Conservation (phyloP, 1,140 invertebrate genomes). For the Sarcophaga bullata region DNA sequence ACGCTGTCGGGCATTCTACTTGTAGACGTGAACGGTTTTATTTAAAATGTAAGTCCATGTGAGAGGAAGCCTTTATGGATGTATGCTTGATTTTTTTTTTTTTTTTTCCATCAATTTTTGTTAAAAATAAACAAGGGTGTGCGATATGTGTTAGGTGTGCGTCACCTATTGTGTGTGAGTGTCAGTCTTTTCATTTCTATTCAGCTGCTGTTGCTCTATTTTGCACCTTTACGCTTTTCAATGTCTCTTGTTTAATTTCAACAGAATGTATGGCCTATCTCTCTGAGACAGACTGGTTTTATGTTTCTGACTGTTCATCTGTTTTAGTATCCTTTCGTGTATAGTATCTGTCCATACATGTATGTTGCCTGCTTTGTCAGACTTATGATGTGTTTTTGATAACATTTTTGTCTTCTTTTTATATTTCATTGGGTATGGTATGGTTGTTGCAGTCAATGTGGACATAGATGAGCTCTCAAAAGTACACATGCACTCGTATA, state of each 20-base stretch:
- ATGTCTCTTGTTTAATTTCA: constrained; percentile 35
- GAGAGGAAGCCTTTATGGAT: not conserved
- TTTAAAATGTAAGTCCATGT: not conserved
- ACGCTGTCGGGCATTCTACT: not conserved
- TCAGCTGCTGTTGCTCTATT: constrained; percentile 32
- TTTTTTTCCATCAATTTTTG: no score
- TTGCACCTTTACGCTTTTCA: constrained; percentile 38
- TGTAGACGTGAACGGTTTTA: not conserved
- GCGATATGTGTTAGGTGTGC: no score
- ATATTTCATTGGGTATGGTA: no score
- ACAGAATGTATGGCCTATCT: not conserved
- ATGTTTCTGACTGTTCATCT: not conserved
- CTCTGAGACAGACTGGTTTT: not conserved
- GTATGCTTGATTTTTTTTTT: not conserved
- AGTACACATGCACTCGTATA: not conserved
- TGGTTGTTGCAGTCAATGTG: no score
- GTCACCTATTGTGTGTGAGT: not conserved
- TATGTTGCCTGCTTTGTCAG: no score
- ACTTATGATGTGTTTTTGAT: not conserved
- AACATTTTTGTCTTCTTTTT: not conserved
- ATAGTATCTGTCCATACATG: no score
- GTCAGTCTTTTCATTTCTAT: constrained; percentile 13
- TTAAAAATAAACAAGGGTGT: not conserved
- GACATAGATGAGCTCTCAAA: not conserved
- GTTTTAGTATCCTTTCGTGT: no score